Evolutionary conservation across 1,140 invertebrate genomes (phyloP).

Genomic region (Tribolium madens): DNA sequence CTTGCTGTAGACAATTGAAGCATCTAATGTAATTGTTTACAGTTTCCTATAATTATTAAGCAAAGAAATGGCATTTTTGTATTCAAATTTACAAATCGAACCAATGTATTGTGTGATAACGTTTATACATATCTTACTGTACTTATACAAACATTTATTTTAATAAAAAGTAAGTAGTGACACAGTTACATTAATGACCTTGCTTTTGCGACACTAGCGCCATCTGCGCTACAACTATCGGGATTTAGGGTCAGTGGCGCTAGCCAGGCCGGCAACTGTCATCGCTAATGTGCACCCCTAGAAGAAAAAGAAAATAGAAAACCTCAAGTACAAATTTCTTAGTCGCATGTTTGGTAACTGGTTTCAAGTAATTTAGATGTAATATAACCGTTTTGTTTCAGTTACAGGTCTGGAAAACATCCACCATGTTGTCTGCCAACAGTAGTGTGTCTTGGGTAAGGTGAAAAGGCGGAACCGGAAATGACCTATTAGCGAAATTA

Average conservation of each 20-base stretch:
- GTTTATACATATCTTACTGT: no score
- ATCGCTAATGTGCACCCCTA: neutral
- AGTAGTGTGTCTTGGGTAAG: slow-evolving; percentile 23
- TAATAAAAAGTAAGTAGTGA: neutral
- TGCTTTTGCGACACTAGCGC: neutral
- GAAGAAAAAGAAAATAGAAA: neutral
- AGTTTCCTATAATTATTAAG: neutral
- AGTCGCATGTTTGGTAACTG: neutral
- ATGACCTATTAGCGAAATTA: neutral
- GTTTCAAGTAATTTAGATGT: no score
- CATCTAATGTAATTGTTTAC: neutral
- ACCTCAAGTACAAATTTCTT: neutral
- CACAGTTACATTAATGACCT: neutral
- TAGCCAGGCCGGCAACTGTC: neutral
- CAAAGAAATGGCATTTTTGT: no score
- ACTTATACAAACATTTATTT: neutral
- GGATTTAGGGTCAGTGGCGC: neutral
- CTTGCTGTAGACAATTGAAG: neutral
- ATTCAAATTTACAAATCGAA: no score
- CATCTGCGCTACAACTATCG: neutral
- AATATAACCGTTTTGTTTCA: neutral
- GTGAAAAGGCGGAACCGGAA: neutral
- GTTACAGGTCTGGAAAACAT: neutral
- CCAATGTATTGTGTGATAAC: no score
- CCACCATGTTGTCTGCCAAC: slow-evolving; percentile 24